Evolutionary conservation across 2,888 invertebrate species (phyloP).

Genomic region (Hecatera dysodea): DNA sequence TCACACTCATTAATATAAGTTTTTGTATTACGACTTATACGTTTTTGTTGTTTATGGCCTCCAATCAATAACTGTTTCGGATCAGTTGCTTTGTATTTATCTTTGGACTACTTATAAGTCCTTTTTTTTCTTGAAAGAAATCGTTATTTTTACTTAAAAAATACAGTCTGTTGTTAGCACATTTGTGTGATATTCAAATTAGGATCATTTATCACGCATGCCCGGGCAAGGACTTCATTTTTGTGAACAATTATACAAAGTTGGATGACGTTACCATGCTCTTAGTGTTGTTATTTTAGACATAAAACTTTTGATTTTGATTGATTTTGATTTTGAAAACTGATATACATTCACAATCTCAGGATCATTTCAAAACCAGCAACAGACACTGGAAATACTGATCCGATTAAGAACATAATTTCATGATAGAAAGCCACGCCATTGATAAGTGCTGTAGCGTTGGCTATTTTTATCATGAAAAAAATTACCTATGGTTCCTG

Average conservation of each 20-base stretch:
- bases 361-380: no score
- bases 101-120: background rate
- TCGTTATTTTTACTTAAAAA: no score
- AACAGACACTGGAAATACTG: no score
- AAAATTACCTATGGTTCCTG: background rate
- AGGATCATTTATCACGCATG: conserved; percentile 6
- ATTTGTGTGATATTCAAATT: conserved; percentile 8
- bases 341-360: no score
- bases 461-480: no score
- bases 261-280: background rate
- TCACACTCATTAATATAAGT: background rate
- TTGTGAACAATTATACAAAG: background rate
- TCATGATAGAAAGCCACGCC: background rate
- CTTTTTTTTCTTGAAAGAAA: no score
- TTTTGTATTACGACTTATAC: background rate
- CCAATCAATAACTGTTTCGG: background rate
- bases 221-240: conserved; percentile 4
- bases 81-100: background rate
- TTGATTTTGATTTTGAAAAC: no score
- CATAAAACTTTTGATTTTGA: no score
- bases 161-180: background rate
- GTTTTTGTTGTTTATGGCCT: background rate
- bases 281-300: background rate
- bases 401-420: background rate
- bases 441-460: background rate